These are phyloP conservation scores for Hephaestus fuliginosus DNA, from an alignment of 2,797 vertebrate genomes.

Conservation along the genomic window DNA sequence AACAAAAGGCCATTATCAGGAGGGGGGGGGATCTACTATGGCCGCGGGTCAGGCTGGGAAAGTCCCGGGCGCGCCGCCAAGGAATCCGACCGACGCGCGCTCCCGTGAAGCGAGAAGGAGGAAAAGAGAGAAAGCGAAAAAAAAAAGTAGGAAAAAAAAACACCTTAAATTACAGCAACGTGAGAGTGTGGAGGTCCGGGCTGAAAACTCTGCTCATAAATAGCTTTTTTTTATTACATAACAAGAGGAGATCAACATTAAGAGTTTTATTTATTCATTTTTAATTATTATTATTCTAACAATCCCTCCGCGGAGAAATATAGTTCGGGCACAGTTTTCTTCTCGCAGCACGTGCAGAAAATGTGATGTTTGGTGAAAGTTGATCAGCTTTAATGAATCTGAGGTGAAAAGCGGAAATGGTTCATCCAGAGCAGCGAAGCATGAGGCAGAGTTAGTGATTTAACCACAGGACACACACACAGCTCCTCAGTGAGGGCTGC, in stretches of 20 bases:
- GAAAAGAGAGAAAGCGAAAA: not conserved
- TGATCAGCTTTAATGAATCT: constrained; percentile 5
- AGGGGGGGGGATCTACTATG: constrained; percentile 70
- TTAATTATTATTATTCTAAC: not conserved
- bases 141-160: constrained; percentile 40
- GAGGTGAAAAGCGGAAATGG: not conserved
- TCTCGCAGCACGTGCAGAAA: not conserved
- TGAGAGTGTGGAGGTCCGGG: not conserved
- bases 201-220: not conserved
- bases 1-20: constrained; percentile 82
- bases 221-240: not conserved
- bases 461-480: not conserved
- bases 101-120: constrained; percentile 47
- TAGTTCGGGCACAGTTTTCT: not conserved
- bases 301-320: constrained; percentile 35
- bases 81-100: constrained; percentile 81
- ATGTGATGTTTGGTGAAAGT: not conserved
- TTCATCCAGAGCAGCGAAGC: not conserved
- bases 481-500: not conserved
- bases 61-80: constrained; percentile 93
- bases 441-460: constrained; percentile 4
- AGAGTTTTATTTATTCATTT: not conserved
- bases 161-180: constrained; percentile 8
- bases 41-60: constrained; percentile 86
- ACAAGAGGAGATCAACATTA: not conserved